phyloP scores from a whole-genome alignment of 2,888 invertebrate genomes.

The Amiota minor region DNA sequence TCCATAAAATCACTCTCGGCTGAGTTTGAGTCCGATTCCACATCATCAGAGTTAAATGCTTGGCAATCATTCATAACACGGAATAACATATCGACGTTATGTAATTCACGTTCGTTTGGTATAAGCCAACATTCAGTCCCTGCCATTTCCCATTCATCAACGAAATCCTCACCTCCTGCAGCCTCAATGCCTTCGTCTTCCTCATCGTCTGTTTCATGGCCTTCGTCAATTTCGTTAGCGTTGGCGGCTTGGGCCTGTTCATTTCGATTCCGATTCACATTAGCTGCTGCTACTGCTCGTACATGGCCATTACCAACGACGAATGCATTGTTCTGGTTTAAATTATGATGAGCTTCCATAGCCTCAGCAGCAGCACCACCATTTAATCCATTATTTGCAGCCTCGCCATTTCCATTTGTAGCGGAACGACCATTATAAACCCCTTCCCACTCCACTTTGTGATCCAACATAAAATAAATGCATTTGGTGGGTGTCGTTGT shows the following conservation, averaged over 20 bases:
- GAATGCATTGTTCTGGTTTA: too few relatives aligned
- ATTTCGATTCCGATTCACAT: not conserved
- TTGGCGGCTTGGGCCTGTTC: constrained; percentile 42
- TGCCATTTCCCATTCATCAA: constrained; percentile 62
- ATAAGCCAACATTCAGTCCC: constrained; percentile 82
- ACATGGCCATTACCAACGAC: constrained; percentile 41
- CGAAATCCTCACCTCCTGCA: constrained; percentile 72
- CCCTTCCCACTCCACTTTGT: constrained; percentile 69
- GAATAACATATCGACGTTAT: constrained; percentile 80
- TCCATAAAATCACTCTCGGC: constrained; percentile 72
- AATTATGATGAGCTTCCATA: too few relatives aligned
- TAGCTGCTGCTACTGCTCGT: constrained; percentile 37
- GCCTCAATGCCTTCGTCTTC: constrained; percentile 72
- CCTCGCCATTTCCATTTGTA: constrained; percentile 29
- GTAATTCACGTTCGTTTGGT: constrained; percentile 76
- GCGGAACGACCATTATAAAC: constrained; percentile 52
- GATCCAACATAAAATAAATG: constrained; percentile 72
- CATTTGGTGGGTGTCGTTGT: constrained; percentile 68
- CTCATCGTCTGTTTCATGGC: constrained; percentile 60
- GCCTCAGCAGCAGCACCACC: constrained; percentile 31
- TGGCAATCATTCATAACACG: constrained; percentile 85
- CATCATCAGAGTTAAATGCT: constrained; percentile 82
- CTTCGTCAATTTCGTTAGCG: constrained; percentile 58
- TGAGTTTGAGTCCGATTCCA: constrained; percentile 76
- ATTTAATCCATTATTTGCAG: constrained; percentile 52